These are phyloP conservation scores for Cecropterus lyciades DNA, from an alignment of 1,140 invertebrate species.

Conservation along the genomic window DNA sequence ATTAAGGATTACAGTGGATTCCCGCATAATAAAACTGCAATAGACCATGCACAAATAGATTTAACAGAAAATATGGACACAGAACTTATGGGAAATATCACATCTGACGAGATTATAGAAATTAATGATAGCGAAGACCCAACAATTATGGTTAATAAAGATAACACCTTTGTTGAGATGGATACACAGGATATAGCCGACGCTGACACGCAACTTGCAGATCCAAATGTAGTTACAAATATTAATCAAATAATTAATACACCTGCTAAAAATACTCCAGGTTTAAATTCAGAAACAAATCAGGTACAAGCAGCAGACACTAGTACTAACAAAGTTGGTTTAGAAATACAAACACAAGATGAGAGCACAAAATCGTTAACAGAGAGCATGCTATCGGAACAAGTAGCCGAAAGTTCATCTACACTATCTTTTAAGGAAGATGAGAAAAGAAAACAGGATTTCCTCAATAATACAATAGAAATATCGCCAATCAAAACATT, in stretches of 20 bases:
- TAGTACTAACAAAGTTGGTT: slow-evolving; percentile 18
- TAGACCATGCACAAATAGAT: slow-evolving; percentile 46
- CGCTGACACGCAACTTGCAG: slow-evolving; percentile 64
- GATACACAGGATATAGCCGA: slow-evolving; percentile 67
- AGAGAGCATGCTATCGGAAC: slow-evolving; percentile 31
- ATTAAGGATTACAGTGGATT: slow-evolving; percentile 61
- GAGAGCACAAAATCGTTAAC: slow-evolving; percentile 39
- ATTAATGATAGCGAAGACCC: slow-evolving; percentile 47
- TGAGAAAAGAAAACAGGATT: slow-evolving; percentile 79
- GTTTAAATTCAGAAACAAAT: slow-evolving; percentile 11
- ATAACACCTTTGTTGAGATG: slow-evolving; percentile 42
- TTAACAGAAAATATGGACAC: slow-evolving; percentile 72
- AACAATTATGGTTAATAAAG: slow-evolving; percentile 39
- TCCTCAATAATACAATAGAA: slow-evolving; percentile 83
- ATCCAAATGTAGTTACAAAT: slow-evolving; percentile 38
- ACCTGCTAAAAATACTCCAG: slow-evolving; percentile 10
- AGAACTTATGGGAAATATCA: slow-evolving; percentile 43
- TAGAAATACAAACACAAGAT: slow-evolving; percentile 26
- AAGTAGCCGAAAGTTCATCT: slow-evolving; percentile 38
- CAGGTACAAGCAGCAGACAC: slow-evolving; percentile 10
- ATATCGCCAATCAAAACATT: slow-evolving; percentile 84
- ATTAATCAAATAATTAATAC: slow-evolving; percentile 20
- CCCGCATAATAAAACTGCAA: slow-evolving; percentile 57
- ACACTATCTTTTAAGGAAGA: slow-evolving; percentile 71
- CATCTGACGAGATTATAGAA: slow-evolving; percentile 51